These are phyloP conservation scores for Verasper variegatus DNA, from an alignment of 2,113 vertebrate genomes.

Conservation along the genomic window DNA sequence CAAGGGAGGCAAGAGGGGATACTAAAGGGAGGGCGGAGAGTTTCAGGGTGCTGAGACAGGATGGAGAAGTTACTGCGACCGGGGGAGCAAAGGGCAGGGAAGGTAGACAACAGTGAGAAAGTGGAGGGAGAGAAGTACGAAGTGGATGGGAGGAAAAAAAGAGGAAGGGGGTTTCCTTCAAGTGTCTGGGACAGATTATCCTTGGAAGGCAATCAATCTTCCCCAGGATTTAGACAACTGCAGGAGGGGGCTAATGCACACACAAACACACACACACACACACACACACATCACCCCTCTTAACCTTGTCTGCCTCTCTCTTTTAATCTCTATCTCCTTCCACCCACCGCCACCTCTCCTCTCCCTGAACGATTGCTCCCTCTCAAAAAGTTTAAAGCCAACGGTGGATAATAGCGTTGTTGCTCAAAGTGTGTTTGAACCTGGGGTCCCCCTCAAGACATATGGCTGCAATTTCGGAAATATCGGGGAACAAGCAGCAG, in stretches of 20 bases:
- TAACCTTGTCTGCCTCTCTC: constrained; percentile 51
- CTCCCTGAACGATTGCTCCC: constrained; percentile 19
- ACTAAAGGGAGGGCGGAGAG: background rate
- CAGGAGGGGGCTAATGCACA: constrained; percentile 24
- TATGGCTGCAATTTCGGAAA: constrained; percentile 73
- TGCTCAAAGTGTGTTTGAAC: constrained; percentile 73
- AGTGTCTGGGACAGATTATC: constrained; percentile 81
- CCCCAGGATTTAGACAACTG: constrained; percentile 47
- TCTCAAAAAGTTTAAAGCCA: constrained; percentile 51
- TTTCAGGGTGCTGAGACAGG: constrained; percentile 47
- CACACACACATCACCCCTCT: constrained; percentile 53
- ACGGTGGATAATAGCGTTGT: constrained; percentile 63
- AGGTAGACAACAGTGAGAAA: constrained; percentile 44
- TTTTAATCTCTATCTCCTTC: constrained; percentile 40
- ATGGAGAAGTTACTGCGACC: constrained; percentile 55
- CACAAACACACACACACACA: constrained; percentile 23
- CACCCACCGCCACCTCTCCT: constrained; percentile 31
- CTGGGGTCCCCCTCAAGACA: constrained; percentile 52
- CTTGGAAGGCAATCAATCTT: constrained; percentile 79
- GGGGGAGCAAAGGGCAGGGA: constrained; percentile 54
- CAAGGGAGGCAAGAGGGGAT: constrained; percentile 16
- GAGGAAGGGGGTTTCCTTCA: constrained; percentile 32
- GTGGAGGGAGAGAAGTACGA: constrained; percentile 15
- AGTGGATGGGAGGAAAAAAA: constrained; percentile 20
- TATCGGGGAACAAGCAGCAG: background rate